phyloP scores from a whole-genome alignment of 2,797 vertebrate species.

The Anguilla marmorata region DNA sequence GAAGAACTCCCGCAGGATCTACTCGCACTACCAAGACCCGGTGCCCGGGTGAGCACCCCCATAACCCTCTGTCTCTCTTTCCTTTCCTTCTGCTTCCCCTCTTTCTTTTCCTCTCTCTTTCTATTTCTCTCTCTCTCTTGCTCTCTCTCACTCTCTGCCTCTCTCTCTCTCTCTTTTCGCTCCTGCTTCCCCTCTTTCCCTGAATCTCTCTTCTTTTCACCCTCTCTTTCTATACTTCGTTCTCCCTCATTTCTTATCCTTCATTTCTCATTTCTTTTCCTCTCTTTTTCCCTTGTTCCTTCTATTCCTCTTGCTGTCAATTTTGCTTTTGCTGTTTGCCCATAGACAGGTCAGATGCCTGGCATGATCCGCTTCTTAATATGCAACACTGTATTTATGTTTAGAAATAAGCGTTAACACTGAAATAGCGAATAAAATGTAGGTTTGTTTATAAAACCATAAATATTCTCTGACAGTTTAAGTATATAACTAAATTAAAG shows the following conservation, averaged over 20 bases:
- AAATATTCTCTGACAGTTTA: neutral
- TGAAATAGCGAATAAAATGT: neutral
- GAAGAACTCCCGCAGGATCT: conserved; percentile 77
- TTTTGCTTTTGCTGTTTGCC: neutral
- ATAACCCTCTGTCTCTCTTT: neutral
- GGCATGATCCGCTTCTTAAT: neutral
- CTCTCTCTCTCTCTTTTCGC: neutral
- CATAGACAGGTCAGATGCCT: neutral
- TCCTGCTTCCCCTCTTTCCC: neutral
- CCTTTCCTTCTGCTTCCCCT: neutral
- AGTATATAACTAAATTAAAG: neutral
- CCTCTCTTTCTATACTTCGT: neutral
- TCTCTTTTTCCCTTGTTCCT: neutral
- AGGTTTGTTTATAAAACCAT: neutral
- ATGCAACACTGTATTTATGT: neutral
- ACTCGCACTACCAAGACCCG: conserved; percentile 74
- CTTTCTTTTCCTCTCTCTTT: neutral
- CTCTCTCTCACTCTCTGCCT: neutral
- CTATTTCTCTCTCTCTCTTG: neutral
- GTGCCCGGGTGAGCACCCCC: conserved; percentile 74
- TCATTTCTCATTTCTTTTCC: neutral
- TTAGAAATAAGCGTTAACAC: neutral
- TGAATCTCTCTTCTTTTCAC: neutral
- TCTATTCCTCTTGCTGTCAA: neutral
- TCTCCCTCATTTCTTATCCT: neutral